A percentile compares a stretch with the other conserved stretches of the same genome.
Evolutionary conservation across 1,140 invertebrate genomes (phyloP).

Genomic region (Drosophila tropicalis): DNA sequence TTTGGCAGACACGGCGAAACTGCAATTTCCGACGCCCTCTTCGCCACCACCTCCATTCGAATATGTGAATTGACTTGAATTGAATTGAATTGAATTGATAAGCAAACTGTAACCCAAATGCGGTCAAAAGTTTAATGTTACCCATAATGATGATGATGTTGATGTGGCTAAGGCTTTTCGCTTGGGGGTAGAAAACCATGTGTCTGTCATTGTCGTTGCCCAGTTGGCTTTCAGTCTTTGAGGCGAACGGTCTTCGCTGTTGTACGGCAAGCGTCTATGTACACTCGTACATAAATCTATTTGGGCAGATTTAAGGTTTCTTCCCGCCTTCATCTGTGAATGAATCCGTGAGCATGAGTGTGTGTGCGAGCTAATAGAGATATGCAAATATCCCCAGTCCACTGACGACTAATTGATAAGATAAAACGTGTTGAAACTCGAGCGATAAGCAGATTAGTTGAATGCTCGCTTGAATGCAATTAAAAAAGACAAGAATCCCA

Average conservation of each 20-base stretch:
- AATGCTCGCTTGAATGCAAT: slow-evolving; percentile 13
- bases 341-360: slow-evolving; percentile 15
- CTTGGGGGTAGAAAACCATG: slow-evolving; percentile 66
- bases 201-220: slow-evolving; percentile 39
- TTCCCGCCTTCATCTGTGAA: slow-evolving; percentile 7
- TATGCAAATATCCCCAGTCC: slow-evolving; percentile 49
- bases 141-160: slow-evolving; percentile 18
- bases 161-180: slow-evolving; percentile 7
- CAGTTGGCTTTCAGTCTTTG: slow-evolving; percentile 45
- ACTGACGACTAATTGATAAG: slow-evolving; percentile 17
- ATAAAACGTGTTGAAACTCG: slow-evolving; percentile 8
- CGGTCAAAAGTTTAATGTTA: slow-evolving; percentile 78
- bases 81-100: slow-evolving; percentile 51
- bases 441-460: slow-evolving; percentile 24
- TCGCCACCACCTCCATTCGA: slow-evolving; percentile 51
- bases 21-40: slow-evolving; percentile 26
- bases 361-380: slow-evolving; percentile 23
- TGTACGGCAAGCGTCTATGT: not conserved
- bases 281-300: slow-evolving; percentile 1
- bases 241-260: slow-evolving; percentile 53
- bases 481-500: slow-evolving; percentile 9
- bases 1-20: slow-evolving; percentile 59
- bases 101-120: slow-evolving; percentile 59
- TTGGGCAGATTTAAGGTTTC: slow-evolving; percentile 65
- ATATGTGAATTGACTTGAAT: slow-evolving; percentile 50